Percentiles rank a stretch among this genome's conserved stretches.
These are phyloP conservation scores for Elegia similella DNA, from an alignment of 2,888 invertebrate species.

Conservation along the genomic window DNA sequence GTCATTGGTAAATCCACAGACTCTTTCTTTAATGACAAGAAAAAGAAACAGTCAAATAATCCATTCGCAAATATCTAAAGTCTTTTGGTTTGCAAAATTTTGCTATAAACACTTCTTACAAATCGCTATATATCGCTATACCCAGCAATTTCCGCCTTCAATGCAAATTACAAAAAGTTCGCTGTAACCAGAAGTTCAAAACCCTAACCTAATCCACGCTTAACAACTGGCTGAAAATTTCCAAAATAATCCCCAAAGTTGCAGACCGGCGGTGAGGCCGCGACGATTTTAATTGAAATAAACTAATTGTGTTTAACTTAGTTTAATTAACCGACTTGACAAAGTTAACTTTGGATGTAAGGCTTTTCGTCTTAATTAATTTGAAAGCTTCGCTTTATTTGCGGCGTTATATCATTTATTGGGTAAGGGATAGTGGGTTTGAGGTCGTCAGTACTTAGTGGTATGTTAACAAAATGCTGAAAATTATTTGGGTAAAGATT, in stretches of 20 bases:
- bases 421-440: not conserved
- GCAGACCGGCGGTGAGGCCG: conserved; percentile 15
- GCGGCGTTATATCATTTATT: not conserved
- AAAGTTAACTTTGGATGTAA: conserved; percentile 47
- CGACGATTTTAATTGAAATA: conserved; percentile 36
- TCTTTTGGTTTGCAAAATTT: too few species aligned
- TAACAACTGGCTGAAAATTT: conserved; percentile 9
- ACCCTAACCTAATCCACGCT: not conserved
- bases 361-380: conserved; percentile 45
- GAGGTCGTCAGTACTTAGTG: not conserved
- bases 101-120: too few species aligned
- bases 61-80: too few species aligned
- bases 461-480: too few species aligned
- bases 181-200: conserved; percentile 1
- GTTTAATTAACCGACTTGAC: conserved; percentile 52
- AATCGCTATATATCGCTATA: not conserved
- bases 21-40: too few species aligned
- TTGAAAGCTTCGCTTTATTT: conserved; percentile 35
- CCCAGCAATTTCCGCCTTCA: not conserved
- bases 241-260: conserved; percentile 14
- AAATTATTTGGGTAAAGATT: too few species aligned
- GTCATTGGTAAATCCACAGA: too few species aligned
- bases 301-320: conserved; percentile 47
- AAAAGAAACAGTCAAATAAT: too few species aligned
- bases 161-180: conserved; percentile 10